Evolutionary conservation across 2,888 invertebrate genomes (phyloP).

Genomic region (Ephialtes manifestator): DNA sequence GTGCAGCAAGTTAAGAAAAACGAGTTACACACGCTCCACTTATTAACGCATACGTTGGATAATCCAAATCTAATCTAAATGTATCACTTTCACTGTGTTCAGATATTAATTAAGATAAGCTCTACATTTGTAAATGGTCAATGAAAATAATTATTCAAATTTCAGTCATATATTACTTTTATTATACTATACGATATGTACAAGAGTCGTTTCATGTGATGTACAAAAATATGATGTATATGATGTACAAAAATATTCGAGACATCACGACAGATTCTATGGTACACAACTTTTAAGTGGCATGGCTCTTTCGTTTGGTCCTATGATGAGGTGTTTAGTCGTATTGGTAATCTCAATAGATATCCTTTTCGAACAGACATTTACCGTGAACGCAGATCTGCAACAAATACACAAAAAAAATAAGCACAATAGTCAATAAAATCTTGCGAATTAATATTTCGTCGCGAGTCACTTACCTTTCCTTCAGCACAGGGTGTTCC

Average conservation of each 20-base stretch:
- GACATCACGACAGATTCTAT: background rate
- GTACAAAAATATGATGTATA: too few species aligned
- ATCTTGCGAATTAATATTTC: background rate
- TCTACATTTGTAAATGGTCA: background rate
- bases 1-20: too few species aligned
- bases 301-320: background rate
- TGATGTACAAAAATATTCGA: background rate
- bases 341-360: background rate
- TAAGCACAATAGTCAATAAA: background rate
- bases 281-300: background rate
- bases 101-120: background rate
- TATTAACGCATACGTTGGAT: too few species aligned
- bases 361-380: conserved; percentile 35
- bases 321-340: background rate
- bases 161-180: conserved; percentile 1
- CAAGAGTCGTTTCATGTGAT: background rate
- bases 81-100: too few species aligned
- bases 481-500: conserved; percentile 57
- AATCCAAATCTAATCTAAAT: too few species aligned
- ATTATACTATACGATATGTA: background rate
- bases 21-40: too few species aligned
- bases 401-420: background rate
- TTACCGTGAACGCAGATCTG: conserved; percentile 58
- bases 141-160: background rate
- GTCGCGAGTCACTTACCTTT: conserved; percentile 38